A percentile compares a stretch with the other conserved stretches of the same genome.
Evolutionary conservation across 2,797 vertebrate genomes (phyloP).

Genomic region (Bradypodion ventrale): DNA sequence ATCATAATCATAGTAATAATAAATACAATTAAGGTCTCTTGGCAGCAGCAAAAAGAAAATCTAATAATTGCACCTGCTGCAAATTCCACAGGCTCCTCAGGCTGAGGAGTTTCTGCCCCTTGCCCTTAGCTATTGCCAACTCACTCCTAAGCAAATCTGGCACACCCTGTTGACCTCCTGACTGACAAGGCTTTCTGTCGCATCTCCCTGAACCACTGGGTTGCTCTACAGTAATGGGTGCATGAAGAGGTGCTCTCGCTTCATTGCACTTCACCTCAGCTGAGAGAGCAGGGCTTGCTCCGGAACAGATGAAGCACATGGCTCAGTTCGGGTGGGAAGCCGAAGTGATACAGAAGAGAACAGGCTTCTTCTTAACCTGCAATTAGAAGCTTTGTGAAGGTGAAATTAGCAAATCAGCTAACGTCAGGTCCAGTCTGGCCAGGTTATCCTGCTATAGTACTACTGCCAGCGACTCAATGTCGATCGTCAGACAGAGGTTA

Average conservation of each 20-base stretch:
- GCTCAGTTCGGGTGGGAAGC: not conserved
- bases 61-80: constrained; percentile 31
- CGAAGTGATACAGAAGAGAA: not conserved
- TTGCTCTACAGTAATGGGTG: constrained; percentile 30
- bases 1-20: constrained; percentile 24
- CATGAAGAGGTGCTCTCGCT: not conserved
- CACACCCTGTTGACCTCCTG: constrained; percentile 6
- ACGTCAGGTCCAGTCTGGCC: no score
- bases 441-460: no score
- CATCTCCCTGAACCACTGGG: constrained; percentile 19
- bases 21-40: constrained; percentile 53
- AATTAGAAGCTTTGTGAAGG: not conserved
- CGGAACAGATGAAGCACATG: not conserved
- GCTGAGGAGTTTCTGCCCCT: not conserved
- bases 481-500: no score
- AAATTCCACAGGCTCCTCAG: not conserved
- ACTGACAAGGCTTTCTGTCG: constrained; percentile 23
- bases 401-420: not conserved
- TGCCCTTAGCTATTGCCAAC: not conserved
- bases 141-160: not conserved
- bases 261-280: constrained; percentile 17
- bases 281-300: constrained; percentile 11
- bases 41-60: constrained; percentile 30
- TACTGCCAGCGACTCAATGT: no score
- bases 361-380: not conserved